A percentile compares a stretch with the other conserved stretches of the same genome.
Evolutionary conservation across 2,113 vertebrate species (phyloP).

Genomic region (Tilapia sparmanii): DNA sequence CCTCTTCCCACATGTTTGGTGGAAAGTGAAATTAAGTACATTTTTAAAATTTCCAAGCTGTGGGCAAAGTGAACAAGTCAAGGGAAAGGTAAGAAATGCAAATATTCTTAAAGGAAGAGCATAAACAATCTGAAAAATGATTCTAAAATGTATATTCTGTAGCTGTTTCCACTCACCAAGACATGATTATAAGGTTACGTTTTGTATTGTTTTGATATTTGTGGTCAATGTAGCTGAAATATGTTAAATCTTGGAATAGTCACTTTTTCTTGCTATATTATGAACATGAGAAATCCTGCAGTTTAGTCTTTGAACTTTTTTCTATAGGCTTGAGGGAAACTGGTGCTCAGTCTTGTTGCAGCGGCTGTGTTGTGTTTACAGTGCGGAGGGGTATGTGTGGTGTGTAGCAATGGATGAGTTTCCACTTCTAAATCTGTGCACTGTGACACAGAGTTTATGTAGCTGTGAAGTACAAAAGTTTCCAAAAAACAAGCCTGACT

Average conservation of each 20-base stretch:
- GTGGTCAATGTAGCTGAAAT: neutral
- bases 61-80: neutral
- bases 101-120: neutral
- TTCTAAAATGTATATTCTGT: neutral
- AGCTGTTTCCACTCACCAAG: neutral
- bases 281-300: neutral
- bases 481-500: neutral
- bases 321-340: neutral
- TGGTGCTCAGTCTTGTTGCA: neutral
- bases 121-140: neutral
- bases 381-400: neutral
- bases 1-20: neutral
- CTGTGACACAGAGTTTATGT: neutral
- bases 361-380: neutral
- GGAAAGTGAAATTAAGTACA: neutral
- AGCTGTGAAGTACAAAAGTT: neutral
- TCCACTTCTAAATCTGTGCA: neutral
- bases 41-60: neutral
- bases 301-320: neutral
- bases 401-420: neutral
- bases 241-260: neutral
- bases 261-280: neutral
- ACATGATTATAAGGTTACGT: neutral
- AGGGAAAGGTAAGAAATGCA: slow-evolving; percentile 35
- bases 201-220: neutral